Evolutionary conservation across 2,888 invertebrate species (phyloP).

Genomic region (Muschampia plurimacula): DNA sequence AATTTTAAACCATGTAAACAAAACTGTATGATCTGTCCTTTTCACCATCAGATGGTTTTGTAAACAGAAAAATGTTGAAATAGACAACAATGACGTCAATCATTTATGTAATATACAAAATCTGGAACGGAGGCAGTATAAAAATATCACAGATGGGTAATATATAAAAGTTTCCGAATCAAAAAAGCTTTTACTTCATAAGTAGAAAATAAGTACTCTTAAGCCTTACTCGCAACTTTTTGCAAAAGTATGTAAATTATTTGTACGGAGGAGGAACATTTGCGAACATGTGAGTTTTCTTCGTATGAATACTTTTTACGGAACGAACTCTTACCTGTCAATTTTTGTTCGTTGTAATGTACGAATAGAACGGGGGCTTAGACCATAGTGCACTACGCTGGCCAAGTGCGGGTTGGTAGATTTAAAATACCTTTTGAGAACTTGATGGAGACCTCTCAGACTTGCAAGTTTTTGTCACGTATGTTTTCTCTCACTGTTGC

Average conservation of each 20-base stretch:
- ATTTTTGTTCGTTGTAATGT: not conserved
- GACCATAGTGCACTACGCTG: no score
- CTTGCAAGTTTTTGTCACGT: no score
- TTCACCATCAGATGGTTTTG: no score
- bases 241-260: slow-evolving; percentile 32
- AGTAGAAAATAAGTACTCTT: slow-evolving; percentile 36
- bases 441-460: no score
- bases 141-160: slow-evolving; percentile 7
- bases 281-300: slow-evolving; percentile 20
- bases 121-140: not conserved
- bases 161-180: slow-evolving; percentile 27
- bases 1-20: no score
- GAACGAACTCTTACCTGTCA: not conserved
- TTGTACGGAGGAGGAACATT: slow-evolving; percentile 14
- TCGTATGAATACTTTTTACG: slow-evolving; percentile 11
- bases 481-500: no score
- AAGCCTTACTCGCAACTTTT: slow-evolving; percentile 21
- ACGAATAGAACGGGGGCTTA: no score
- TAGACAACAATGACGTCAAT: not conserved
- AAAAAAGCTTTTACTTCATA: slow-evolving; percentile 33
- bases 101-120: not conserved
- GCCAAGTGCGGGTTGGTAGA: no score
- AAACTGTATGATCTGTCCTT: no score
- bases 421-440: no score
- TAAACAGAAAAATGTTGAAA: no score